Evolutionary conservation across 2,113 vertebrate genomes (phyloP).

Genomic region (Malurus melanocephalus): DNA sequence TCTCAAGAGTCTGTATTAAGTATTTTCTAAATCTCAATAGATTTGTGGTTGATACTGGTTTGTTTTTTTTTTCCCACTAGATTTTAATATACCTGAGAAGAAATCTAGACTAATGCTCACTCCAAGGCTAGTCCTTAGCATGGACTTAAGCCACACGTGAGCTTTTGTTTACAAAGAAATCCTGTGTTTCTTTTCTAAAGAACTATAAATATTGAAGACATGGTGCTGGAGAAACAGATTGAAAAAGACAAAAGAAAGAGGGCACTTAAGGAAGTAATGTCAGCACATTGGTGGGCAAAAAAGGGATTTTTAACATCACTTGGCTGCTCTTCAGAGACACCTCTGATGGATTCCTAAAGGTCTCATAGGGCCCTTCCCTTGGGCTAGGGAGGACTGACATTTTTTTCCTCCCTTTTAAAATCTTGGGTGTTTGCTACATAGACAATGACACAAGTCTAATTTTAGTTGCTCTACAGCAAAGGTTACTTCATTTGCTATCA

Average conservation of each 20-base stretch:
- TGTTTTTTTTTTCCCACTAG: neutral
- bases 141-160: neutral
- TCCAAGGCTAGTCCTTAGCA: neutral
- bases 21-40: neutral
- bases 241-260: neutral
- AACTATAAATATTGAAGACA: slow-evolving; percentile 16
- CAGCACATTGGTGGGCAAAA: neutral
- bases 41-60: neutral
- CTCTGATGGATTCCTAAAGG: neutral
- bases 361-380: neutral
- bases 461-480: neutral
- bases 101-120: neutral
- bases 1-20: neutral
- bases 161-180: neutral
- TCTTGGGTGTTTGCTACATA: neutral
- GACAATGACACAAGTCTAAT: neutral
- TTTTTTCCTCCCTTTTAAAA: neutral
- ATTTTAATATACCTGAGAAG: neutral
- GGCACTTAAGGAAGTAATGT: slow-evolving; percentile 2
- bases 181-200: neutral
- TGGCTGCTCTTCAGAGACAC: neutral
- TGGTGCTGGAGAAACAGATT: neutral
- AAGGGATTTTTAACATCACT: neutral
- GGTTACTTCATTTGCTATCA: neutral
- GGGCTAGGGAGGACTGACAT: neutral